Evolutionary conservation across 2,113 vertebrate species (phyloP), one percentile per base, ranked within the genome.

Genomic region (Camelus dromedarius): DNA sequence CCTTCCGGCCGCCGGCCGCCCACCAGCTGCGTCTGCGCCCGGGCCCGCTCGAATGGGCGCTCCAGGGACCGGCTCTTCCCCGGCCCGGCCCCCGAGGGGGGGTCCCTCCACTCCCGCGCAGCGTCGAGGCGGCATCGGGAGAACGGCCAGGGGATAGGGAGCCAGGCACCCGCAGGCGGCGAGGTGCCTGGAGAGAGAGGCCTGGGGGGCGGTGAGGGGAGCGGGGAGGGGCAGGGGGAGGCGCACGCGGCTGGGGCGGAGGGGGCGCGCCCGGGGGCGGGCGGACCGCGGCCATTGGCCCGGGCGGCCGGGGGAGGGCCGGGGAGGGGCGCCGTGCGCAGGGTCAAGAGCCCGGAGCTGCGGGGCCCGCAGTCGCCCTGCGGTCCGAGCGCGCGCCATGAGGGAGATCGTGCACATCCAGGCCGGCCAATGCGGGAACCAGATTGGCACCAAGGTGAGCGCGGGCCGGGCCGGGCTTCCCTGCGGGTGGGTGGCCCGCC

Each of bases 371-470:
- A 96, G 92, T 91, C 67, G 30, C 46, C 8, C 38, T 0, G 35
- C 26, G 6, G 92, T 92, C 86, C 10, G 28, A 22, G 5, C 32
- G 88, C 92, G 48, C 94, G 94, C 91, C 91, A 99, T 99, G 99
- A 99, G 99, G 95, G 99, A 99, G 96, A 99, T 99, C 35, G 99
- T 99, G 76, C 99, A 99, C 97, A 99, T 99, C 98, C 99, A 99
- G 98, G 99, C 99, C 38, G 99, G 99, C 48, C 99, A 99, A 96
- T 99, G 99, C 35, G 99, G 99, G 11, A 99, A 99, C 97, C 99
- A 99, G 98, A 99, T 99, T 70, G 99, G 99, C 38, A 99, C 99
- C 58, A 99, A 99, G 99, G 99, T 99, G 93, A 50, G 97, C 32
- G 30, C 2, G n/a, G 64, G 86, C 32, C 3, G 30, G 50, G 20